Evolutionary conservation across 2,888 invertebrate genomes (phyloP), one percentile per base, ranked within the genome.

Genomic region (Resseliella maxima): DNA sequence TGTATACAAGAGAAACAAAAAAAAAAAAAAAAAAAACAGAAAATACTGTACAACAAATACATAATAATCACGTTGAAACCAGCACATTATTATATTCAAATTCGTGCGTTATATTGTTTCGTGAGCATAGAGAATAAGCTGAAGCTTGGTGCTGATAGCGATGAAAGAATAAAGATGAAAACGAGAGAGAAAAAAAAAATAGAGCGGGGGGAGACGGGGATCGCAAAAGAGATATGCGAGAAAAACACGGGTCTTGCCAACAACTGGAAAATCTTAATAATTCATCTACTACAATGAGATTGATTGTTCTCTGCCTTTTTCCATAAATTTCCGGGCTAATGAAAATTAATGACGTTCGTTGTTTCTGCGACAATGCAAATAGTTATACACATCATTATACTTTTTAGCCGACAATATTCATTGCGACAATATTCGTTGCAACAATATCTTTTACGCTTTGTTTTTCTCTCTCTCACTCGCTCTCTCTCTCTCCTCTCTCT

Each of bases 261-360:
- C 6, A 27, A 31, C 72, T 72, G 72, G n/a, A 72, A 72, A 72
- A 31, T 72, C 72, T 72, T 72, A 72, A 72, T 72, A 72, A 72
- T 72, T 72, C 72, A 72, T 72, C 72, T 72, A 72, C 72, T 72
- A 72, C 72, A 72, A 72, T 72, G 72, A 72, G 72, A 72, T 72
- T 72, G 72, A 72, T 72, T 72, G 72, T 72, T 72, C 72, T 72
- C 72, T 72, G 31, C 72, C 72, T 72, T 72, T 31, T 72, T 72
- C 72, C 72, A 72, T 72, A 72, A 72, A 72, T 72, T 72, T 72
- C 72, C 72, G 72, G n/a, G 72, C 72, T 72, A 72, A 72, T 72
- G 72, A 72, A 72, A 72, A 72, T 72, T 72, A 72, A 72, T 72
- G 72, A 72, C 72, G 46, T 72, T 72, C 72, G 72, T 31, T 31